These are phyloP conservation scores for Antitype chi DNA, from an alignment of 2,888 invertebrate genomes.

Conservation along the genomic window DNA sequence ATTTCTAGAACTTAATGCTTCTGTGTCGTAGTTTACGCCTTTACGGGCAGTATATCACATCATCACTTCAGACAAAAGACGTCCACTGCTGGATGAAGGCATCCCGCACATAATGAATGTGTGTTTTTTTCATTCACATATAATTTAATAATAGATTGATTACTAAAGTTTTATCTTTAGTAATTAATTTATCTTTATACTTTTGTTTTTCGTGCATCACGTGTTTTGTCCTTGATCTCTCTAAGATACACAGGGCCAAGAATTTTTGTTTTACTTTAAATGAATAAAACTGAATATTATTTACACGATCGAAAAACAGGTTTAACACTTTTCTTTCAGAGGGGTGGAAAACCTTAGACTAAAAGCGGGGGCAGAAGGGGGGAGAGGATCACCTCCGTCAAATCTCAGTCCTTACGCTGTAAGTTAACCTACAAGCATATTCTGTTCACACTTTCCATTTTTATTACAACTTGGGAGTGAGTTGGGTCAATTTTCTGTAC, in stretches of 20 bases:
- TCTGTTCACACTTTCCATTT: background rate
- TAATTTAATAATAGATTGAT: background rate
- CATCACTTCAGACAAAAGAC: background rate
- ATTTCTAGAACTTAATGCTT: background rate
- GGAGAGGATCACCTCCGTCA: background rate
- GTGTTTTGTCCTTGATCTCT: background rate
- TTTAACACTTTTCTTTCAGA: slow-evolving; percentile 2
- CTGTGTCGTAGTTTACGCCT: background rate
- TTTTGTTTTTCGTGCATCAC: background rate
- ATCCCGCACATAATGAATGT: background rate
- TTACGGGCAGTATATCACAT: background rate
- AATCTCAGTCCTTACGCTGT: slow-evolving; percentile 70
- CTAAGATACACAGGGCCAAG: background rate
- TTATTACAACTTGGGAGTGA: background rate
- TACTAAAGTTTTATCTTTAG: background rate
- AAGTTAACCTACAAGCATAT: slow-evolving; percentile 53
- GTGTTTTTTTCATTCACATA: background rate
- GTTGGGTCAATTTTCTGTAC: background rate
- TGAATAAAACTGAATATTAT: background rate
- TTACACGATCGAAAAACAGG: background rate
- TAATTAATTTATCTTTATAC: too few relatives aligned
- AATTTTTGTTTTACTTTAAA: background rate
- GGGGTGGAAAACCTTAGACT: background rate
- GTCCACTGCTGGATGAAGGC: background rate
- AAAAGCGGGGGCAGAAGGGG: too few relatives aligned